phyloP scores from a whole-genome alignment of 2,113 vertebrate species.

The Antigone vipio region DNA sequence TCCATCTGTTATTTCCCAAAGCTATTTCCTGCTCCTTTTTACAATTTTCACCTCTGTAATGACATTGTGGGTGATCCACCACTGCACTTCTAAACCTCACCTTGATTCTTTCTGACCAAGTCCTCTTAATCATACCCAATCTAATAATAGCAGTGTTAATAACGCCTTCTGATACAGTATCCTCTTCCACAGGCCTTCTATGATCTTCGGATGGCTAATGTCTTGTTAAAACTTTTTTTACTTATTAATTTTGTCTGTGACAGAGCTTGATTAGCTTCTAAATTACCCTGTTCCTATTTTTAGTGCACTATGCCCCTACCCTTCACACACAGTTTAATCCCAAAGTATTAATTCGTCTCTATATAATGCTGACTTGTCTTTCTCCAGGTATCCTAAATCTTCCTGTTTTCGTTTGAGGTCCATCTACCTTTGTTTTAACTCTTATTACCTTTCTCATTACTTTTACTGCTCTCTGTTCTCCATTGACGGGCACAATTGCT shows the following conservation, averaged over 20 bases:
- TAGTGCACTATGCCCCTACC: slow-evolving; percentile 77
- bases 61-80: slow-evolving; percentile 65
- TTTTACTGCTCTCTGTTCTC: slow-evolving; percentile 49
- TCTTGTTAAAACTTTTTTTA: slow-evolving; percentile 81
- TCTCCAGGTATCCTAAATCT: slow-evolving; percentile 76
- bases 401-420: slow-evolving; percentile 68
- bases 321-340: slow-evolving; percentile 85
- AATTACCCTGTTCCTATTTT: slow-evolving; percentile 80
- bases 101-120: slow-evolving; percentile 64
- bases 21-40: not conserved
- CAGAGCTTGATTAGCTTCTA: slow-evolving; percentile 81
- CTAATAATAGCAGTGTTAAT: slow-evolving; percentile 76
- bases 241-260: slow-evolving; percentile 82
- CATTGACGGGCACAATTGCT: slow-evolving; percentile 51
- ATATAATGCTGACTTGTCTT: slow-evolving; percentile 80
- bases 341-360: slow-evolving; percentile 80
- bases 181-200: slow-evolving; percentile 65
- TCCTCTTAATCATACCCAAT: slow-evolving; percentile 72
- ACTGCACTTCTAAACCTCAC: slow-evolving; percentile 60
- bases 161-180: slow-evolving; percentile 59
- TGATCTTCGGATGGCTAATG: slow-evolving; percentile 74
- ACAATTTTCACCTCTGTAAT: slow-evolving; percentile 64
- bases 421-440: slow-evolving; percentile 66
- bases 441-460: slow-evolving; percentile 48
- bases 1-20: not conserved